Evolutionary conservation across 92 coral and sea anemone species (phyloP).

Genomic region (Actinernus sp.): DNA sequence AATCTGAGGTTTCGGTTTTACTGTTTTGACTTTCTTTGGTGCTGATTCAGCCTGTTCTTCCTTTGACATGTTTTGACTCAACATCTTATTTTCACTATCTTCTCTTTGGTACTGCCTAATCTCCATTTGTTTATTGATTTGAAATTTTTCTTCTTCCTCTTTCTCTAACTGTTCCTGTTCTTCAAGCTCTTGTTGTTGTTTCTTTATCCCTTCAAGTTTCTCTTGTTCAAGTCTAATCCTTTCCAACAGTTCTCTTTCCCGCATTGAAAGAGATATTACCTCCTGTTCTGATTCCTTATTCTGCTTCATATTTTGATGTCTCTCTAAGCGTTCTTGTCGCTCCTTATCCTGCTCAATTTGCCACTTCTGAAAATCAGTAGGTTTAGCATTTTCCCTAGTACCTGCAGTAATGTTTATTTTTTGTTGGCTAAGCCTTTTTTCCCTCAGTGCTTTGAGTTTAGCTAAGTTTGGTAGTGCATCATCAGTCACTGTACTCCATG

Average conservation of each 20-base stretch:
- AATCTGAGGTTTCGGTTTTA: background rate
- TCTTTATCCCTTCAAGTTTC: slow-evolving; percentile 65
- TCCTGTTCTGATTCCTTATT: slow-evolving; percentile 10
- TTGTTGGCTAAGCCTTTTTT: slow-evolving; percentile 72
- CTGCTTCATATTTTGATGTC: slow-evolving; percentile 26
- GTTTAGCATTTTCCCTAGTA: slow-evolving; percentile 29
- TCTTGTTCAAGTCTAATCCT: slow-evolving; percentile 77
- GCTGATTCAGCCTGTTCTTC: background rate
- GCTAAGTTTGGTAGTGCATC: slow-evolving; percentile 72
- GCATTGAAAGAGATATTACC: slow-evolving; percentile 47
- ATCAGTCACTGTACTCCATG: slow-evolving; percentile 43
- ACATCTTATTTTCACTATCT: background rate
- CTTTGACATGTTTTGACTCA: too few relatives aligned
- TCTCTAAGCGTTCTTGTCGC: slow-evolving; percentile 60
- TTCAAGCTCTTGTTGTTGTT: slow-evolving; percentile 74
- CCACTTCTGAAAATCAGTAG: slow-evolving; percentile 88
- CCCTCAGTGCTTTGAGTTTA: slow-evolving; percentile 69
- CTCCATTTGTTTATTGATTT: too few relatives aligned
- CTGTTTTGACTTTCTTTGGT: slow-evolving; percentile 1
- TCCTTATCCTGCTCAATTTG: slow-evolving; percentile 75
- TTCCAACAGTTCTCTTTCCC: slow-evolving; percentile 79
- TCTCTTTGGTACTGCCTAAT: too few relatives aligned
- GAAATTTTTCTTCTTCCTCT: slow-evolving; percentile 15
- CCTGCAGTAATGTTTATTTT: slow-evolving; percentile 11
- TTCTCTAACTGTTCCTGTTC: slow-evolving; percentile 66